Evolutionary conservation across 2,113 vertebrate species (phyloP).

Genomic region (Rhagologus leucostigma): DNA sequence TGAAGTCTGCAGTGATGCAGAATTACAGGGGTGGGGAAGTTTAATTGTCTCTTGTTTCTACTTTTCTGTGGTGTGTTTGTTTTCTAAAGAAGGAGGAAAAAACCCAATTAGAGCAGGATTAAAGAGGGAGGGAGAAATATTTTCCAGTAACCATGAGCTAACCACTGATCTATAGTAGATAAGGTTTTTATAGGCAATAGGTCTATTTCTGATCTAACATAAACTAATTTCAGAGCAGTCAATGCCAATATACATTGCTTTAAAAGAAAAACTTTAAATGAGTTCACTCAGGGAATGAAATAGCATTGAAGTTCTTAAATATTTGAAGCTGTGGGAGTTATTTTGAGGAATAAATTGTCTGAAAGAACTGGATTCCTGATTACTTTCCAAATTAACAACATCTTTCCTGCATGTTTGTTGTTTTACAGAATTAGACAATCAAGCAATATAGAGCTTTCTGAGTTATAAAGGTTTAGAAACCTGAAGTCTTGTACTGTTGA

Average conservation of each 20-base stretch:
- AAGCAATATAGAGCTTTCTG: neutral
- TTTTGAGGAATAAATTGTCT: neutral
- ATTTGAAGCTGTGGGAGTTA: slow-evolving; percentile 1
- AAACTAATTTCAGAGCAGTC: slow-evolving; percentile 2
- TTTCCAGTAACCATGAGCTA: neutral
- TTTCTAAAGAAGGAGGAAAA: neutral
- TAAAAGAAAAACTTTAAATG: neutral
- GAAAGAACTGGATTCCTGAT: neutral
- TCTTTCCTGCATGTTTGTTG: neutral
- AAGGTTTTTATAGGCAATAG: neutral
- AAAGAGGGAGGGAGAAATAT: neutral
- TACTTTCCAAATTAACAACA: slow-evolving; percentile 13
- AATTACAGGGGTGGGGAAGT: neutral
- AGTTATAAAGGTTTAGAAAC: neutral
- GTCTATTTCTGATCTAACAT: neutral
- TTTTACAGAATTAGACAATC: neutral
- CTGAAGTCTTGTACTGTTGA: neutral
- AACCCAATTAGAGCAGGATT: neutral
- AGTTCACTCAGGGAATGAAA: neutral
- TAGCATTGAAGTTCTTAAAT: neutral
- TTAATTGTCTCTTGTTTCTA: neutral
- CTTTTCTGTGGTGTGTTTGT: neutral
- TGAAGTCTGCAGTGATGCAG: neutral
- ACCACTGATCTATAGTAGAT: neutral
- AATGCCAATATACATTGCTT: neutral